A percentile compares a stretch with the other conserved stretches of the same genome.
Evolutionary conservation across 2,113 vertebrate species (phyloP).

Genomic region (Apaloderma vittatum): DNA sequence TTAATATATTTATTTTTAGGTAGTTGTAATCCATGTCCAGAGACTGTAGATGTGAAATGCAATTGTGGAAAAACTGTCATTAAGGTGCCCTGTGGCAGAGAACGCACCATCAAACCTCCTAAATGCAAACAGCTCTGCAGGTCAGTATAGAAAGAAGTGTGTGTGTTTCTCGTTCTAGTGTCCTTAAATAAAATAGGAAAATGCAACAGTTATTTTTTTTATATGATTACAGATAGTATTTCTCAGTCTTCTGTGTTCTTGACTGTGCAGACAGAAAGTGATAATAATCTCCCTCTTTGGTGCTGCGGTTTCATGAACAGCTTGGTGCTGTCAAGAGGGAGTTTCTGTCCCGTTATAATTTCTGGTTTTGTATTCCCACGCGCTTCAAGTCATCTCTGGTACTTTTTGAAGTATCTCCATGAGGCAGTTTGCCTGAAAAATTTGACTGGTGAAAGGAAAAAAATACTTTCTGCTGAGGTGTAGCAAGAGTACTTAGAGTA

Average conservation of each 20-base stretch:
- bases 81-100: slow-evolving; percentile 89
- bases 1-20: slow-evolving; percentile 74
- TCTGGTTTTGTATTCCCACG: neutral
- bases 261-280: neutral
- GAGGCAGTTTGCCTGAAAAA: neutral
- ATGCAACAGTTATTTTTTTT: neutral
- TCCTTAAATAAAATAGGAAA: neutral
- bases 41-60: slow-evolving; percentile 87
- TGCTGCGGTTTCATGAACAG: neutral
- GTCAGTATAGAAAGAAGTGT: slow-evolving; percentile 62
- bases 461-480: neutral
- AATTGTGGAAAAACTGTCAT: slow-evolving; percentile 83
- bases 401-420: neutral
- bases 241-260: neutral
- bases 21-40: slow-evolving; percentile 90
- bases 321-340: neutral
- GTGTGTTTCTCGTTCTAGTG: neutral
- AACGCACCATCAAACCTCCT: slow-evolving; percentile 87
- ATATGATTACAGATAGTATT: neutral
- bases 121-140: slow-evolving; percentile 87
- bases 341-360: neutral
- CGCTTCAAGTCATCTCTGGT: neutral
- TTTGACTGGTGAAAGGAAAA: neutral
- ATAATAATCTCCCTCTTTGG: neutral
- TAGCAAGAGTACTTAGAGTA: neutral